phyloP scores from a whole-genome alignment of 2,888 invertebrate genomes.

The Aelia acuminata region DNA sequence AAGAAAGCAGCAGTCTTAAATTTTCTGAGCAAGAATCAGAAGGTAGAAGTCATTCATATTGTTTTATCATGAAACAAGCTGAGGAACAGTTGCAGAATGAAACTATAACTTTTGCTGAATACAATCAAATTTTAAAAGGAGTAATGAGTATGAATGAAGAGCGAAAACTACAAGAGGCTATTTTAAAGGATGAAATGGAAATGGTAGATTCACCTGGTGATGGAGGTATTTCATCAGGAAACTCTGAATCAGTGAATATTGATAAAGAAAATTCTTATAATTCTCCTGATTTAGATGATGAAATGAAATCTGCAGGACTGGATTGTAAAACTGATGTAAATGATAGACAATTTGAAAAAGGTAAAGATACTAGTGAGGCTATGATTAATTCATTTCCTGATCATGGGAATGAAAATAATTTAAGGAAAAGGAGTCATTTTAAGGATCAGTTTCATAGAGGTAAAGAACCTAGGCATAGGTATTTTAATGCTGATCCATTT shows the following conservation, averaged over 20 bases:
- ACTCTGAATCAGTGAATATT: not conserved
- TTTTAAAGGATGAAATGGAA: slow-evolving; percentile 73
- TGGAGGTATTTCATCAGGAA: slow-evolving; percentile 10
- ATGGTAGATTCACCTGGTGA: slow-evolving; percentile 49
- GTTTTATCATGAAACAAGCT: slow-evolving; percentile 81
- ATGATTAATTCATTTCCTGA: slow-evolving; percentile 17
- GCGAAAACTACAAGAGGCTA: slow-evolving; percentile 81
- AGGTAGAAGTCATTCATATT: slow-evolving; percentile 23
- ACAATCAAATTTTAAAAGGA: slow-evolving; percentile 82
- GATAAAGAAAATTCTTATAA: slow-evolving; percentile 59
- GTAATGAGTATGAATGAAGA: slow-evolving; percentile 83
- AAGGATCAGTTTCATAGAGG: slow-evolving; percentile 42
- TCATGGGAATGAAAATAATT: slow-evolving; percentile 22
- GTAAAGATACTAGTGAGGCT: slow-evolving; percentile 44
- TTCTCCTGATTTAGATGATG: slow-evolving; percentile 60
- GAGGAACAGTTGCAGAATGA: slow-evolving; percentile 84
- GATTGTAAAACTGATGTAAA: slow-evolving; percentile 34
- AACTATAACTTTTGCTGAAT: slow-evolving; percentile 80
- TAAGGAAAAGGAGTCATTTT: slow-evolving; percentile 29
- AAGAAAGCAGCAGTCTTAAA: slow-evolving; percentile 13
- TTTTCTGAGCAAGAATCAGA: slow-evolving; percentile 43
- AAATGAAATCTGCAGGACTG: slow-evolving; percentile 51
- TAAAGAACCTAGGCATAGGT: slow-evolving; percentile 11
- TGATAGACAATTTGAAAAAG: slow-evolving; percentile 38
- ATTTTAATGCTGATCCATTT: slow-evolving; percentile 48